Evolutionary conservation across 2,888 invertebrate genomes (phyloP).

Genomic region (Drosophila mayaguana): DNA sequence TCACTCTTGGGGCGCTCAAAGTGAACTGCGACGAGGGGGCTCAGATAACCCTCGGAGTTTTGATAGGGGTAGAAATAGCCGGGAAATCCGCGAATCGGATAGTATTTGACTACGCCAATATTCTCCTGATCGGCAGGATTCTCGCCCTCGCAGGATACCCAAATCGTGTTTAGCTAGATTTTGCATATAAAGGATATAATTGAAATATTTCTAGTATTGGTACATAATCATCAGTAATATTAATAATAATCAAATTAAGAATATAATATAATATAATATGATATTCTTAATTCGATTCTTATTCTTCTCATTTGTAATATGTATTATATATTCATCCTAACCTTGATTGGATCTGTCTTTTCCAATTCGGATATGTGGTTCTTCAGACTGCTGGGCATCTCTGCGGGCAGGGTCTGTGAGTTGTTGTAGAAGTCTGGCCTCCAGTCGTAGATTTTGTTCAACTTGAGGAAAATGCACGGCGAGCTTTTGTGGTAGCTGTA

Average conservation of each 20-base stretch:
- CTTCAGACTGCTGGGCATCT: slow-evolving; percentile 91
- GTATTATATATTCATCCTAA: slow-evolving; percentile 21
- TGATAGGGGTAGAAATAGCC: slow-evolving; percentile 96
- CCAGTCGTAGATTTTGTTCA: slow-evolving; percentile 98
- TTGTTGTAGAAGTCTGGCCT: slow-evolving; percentile 92
- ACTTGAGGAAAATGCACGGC: slow-evolving; percentile 97
- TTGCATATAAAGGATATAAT: background rate
- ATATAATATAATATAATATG: no score
- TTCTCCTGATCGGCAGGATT: slow-evolving; percentile 96
- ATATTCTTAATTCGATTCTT: background rate
- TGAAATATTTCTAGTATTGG: no score
- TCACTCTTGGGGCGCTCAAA: slow-evolving; percentile 93
- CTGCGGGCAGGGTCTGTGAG: slow-evolving; percentile 88
- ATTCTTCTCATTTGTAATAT: no score
- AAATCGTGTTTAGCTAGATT: slow-evolving; percentile 91
- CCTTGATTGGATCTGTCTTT: slow-evolving; percentile 85
- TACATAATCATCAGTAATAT: no score
- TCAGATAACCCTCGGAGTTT: slow-evolving; percentile 94
- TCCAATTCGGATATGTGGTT: slow-evolving; percentile 87
- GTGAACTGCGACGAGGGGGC: slow-evolving; percentile 94
- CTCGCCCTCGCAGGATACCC: slow-evolving; percentile 97
- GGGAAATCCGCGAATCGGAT: slow-evolving; percentile 93
- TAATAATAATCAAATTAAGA: no score
- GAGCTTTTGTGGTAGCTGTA: slow-evolving; percentile 96
- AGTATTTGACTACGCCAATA: slow-evolving; percentile 93